phyloP scores from a whole-genome alignment of 2,888 invertebrate genomes.

The Eilema caniola region DNA sequence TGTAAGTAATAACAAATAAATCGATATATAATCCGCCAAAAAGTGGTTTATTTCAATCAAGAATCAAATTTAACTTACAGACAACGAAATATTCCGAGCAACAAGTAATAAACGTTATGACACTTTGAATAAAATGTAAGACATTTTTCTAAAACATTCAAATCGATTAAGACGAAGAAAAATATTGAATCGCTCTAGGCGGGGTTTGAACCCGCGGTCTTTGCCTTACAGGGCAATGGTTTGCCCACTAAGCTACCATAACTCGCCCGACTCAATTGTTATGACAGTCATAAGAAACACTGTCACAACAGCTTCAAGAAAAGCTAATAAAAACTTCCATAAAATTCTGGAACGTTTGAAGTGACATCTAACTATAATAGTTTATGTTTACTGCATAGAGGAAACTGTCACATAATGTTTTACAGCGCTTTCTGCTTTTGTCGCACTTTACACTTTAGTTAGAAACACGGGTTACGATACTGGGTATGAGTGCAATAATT shows the following conservation, averaged over 20 bases:
- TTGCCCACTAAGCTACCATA: no score
- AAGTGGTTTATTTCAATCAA: no score
- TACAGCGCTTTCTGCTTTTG: background rate
- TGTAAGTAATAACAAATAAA: no score
- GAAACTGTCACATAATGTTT: background rate
- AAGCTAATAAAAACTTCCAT: constrained; percentile 12
- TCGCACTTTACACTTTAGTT: background rate
- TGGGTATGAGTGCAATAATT: background rate
- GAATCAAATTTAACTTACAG: background rate
- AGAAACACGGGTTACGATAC: background rate
- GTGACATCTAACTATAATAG: constrained; percentile 11
- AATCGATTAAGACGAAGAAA: no score
- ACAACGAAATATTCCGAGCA: background rate
- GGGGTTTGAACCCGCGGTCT: no score
- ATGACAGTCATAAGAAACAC: background rate
- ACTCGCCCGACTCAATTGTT: no score
- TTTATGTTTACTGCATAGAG: constrained; percentile 8
- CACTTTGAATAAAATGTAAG: no score
- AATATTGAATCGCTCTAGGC: no score
- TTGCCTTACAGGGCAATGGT: no score
- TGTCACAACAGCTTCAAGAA: constrained; percentile 4
- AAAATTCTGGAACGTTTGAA: constrained; percentile 8
- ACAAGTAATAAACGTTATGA: background rate
- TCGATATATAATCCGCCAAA: no score
- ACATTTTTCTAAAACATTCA: no score